Evolutionary conservation across 1,140 invertebrate species (phyloP).

Genomic region (Luehdorfia chinensis): DNA sequence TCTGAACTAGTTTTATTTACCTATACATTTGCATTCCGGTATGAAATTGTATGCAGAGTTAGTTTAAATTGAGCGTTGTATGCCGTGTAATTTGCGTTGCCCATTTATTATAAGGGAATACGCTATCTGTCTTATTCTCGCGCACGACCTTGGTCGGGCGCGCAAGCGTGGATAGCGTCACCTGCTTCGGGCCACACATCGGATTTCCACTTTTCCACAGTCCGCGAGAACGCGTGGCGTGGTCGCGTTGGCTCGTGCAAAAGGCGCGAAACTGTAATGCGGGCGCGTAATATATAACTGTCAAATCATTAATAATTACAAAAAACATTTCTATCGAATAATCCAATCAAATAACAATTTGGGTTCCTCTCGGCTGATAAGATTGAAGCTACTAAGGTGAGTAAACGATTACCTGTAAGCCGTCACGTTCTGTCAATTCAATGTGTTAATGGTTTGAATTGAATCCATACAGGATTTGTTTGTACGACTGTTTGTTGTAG

Average conservation of each 20-base stretch:
- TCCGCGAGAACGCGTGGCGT: slow-evolving; percentile 41
- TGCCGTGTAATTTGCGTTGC: background rate
- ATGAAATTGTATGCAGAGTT: too few species aligned
- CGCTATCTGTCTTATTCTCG: slow-evolving; percentile 25
- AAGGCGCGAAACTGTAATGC: slow-evolving; percentile 26
- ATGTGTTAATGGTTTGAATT: slow-evolving; percentile 42
- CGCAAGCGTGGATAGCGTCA: slow-evolving; percentile 34
- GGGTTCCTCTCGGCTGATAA: background rate
- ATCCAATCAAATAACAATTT: too few species aligned
- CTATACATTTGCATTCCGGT: too few species aligned
- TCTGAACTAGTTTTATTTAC: too few species aligned
- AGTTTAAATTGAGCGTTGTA: background rate
- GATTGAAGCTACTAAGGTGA: slow-evolving; percentile 18
- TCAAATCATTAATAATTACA: slow-evolving; percentile 21
- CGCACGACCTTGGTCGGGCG: slow-evolving; percentile 44
- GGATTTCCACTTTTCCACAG: slow-evolving; percentile 38
- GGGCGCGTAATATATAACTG: slow-evolving; percentile 34
- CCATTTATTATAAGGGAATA: slow-evolving; percentile 5
- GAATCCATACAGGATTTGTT: slow-evolving; percentile 52
- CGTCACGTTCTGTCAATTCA: slow-evolving; percentile 54
- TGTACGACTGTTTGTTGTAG: slow-evolving; percentile 39
- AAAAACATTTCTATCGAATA: too few species aligned
- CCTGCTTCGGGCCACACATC: slow-evolving; percentile 25
- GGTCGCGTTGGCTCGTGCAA: slow-evolving; percentile 23
- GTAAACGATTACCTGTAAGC: slow-evolving; percentile 40